Percentiles rank a stretch among this genome's conserved stretches.
phyloP scores from a whole-genome alignment of 2,797 vertebrate species.

The Bucorvus abyssinicus region DNA sequence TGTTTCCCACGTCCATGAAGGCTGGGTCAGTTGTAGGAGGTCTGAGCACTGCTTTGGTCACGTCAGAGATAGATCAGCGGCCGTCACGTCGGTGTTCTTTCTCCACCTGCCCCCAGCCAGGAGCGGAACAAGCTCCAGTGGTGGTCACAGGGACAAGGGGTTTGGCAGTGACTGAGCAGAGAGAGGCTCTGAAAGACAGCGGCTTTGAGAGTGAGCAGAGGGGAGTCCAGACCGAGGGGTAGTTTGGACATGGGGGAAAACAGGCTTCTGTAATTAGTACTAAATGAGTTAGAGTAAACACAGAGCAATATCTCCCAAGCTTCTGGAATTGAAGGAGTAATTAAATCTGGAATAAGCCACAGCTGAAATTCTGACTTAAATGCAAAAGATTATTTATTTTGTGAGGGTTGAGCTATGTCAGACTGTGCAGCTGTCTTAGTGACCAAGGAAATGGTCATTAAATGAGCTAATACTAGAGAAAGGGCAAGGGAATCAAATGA shows the following conservation, averaged over 20 bases:
- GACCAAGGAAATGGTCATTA: slow-evolving; percentile 44
- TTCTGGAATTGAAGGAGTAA: slow-evolving; percentile 29
- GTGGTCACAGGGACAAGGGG: neutral
- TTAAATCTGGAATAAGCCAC: slow-evolving; percentile 24
- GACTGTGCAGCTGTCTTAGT: neutral
- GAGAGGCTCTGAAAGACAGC: neutral
- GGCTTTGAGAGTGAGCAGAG: neutral
- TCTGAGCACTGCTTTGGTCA: neutral
- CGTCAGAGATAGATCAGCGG: neutral
- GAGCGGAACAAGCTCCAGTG: neutral
- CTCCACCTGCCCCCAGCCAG: neutral
- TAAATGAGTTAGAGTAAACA: slow-evolving; percentile 43
- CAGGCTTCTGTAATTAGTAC: slow-evolving; percentile 37
- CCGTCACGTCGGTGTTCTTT: neutral
- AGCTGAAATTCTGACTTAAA: slow-evolving; percentile 28
- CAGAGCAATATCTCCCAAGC: neutral
- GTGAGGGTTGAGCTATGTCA: slow-evolving; percentile 15
- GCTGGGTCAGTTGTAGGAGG: neutral
- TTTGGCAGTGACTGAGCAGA: neutral
- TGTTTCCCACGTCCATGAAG: neutral
- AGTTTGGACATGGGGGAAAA: neutral
- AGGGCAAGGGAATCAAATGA: neutral
- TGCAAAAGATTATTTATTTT: slow-evolving; percentile 30
- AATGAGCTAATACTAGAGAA: slow-evolving; percentile 38
- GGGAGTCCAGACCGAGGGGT: neutral